Base-by-base conservation (phyloP, 2,113 vertebrate species). In the Cottus gobio region DNA sequence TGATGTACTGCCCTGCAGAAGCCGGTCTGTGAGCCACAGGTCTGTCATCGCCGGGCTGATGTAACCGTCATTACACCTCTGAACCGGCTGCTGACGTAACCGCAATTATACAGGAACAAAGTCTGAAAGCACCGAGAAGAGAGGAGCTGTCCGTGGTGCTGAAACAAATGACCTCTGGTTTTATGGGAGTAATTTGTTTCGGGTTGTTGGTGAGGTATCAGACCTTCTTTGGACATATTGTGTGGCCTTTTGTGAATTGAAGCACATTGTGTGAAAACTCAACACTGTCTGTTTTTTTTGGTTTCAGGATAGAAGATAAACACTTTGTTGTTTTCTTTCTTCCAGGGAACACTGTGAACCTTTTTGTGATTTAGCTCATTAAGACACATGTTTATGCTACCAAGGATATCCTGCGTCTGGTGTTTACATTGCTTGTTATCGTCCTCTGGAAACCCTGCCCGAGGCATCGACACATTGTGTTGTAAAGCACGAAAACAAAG, bases 401-500 rank as follows among this genome's bases (percentile, higher is more conserved):
- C 7, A 2, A 54, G 26, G 42, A 22, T 12, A n/a, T 50, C 37
- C 46, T 62, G 64, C 58, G 28, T 75, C 57, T 48, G 20, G 42
- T 46, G 62, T 79, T 69, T 64, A 42, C n/a, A 10, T 63, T 56
- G 39, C 69, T 52, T 24, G n/a, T 74, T 2, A n/a, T 78, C 66
- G 60, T 52, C n/a, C 39, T 71, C 64, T 57, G n/a, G 54, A 42
- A 10, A 30, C 5, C 50, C 50, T 11, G 50, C n/a, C 68, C 11
- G 26, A 74, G 56, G 39, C 75, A 52, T 84, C 26, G 48, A 68
- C 64, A 16, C 48, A 11, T 57, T 67, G 46, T 57, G 70, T 69
- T 78, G 34, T 72, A 85, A 82, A 83, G 56, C 52, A 12, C 75
- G 62, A 66, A 67, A 63, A 82, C 73, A 84, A 73, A 74, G 57